Evolutionary conservation across 2,888 invertebrate species (phyloP).

Genomic region (Stenoptilia bipunctidactyla): DNA sequence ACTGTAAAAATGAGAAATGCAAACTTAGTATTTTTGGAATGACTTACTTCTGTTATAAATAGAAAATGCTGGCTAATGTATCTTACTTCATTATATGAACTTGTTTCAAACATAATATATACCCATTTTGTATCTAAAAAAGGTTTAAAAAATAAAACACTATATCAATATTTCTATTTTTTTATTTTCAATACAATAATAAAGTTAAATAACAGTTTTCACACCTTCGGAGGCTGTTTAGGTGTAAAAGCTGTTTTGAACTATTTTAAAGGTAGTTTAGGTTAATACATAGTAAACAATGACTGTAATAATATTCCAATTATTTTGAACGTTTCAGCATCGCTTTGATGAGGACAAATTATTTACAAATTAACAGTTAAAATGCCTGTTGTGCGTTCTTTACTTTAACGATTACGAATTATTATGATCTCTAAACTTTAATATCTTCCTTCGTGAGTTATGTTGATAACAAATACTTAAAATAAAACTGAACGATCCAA

Average conservation of each 20-base stretch:
- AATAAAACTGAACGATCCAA: slow-evolving; percentile 25
- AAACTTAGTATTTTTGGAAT: too few species aligned
- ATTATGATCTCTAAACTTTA: background rate
- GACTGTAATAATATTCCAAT: slow-evolving; percentile 14
- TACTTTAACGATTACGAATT: background rate
- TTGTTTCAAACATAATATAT: slow-evolving; percentile 1
- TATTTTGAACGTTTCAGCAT: slow-evolving; percentile 22
- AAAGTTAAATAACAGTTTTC: slow-evolving; percentile 57
- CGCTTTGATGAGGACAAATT: slow-evolving; percentile 1
- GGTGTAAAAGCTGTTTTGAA: slow-evolving; percentile 55
- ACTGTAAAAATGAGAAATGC: too few species aligned
- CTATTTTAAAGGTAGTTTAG: slow-evolving; percentile 1
- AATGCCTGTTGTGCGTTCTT: slow-evolving; percentile 9
- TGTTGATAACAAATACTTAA: too few species aligned
- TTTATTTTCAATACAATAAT: slow-evolving; percentile 57
- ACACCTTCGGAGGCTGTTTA: slow-evolving; percentile 44
- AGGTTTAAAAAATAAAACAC: slow-evolving; percentile 25
- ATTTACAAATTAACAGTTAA: slow-evolving; percentile 2
- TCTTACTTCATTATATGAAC: too few species aligned
- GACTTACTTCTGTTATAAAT: too few species aligned
- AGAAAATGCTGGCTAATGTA: too few species aligned
- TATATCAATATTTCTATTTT: slow-evolving; percentile 56
- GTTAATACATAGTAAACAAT: slow-evolving; percentile 14
- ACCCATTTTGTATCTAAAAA: slow-evolving; percentile 10
- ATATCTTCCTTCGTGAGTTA: too few species aligned